Evolutionary conservation across 2,113 vertebrate genomes (phyloP).

Genomic region (Ptyas mucosa): DNA sequence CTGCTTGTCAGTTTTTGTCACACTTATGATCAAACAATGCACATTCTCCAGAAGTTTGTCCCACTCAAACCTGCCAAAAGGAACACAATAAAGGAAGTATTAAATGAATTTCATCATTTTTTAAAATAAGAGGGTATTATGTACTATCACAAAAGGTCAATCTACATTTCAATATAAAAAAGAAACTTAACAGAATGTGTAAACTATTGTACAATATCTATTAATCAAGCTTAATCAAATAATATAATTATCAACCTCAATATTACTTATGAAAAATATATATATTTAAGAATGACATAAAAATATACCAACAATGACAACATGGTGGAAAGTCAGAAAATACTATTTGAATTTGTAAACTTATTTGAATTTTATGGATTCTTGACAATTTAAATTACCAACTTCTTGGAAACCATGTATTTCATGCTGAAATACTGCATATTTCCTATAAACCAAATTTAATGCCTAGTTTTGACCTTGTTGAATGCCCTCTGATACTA

Average conservation of each 20-base stretch:
- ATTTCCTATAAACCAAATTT: too few species aligned
- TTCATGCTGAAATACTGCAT: not conserved
- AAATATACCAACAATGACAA: not conserved
- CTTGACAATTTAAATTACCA: not conserved
- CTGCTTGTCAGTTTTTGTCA: constrained; percentile 99
- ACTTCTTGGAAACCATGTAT: not conserved
- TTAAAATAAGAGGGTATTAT: not conserved
- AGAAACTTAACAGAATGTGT: not conserved
- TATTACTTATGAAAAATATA: not conserved
- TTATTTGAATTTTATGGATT: not conserved
- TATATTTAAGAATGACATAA: not conserved
- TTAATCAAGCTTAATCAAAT: not conserved
- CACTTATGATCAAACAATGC: constrained; percentile 99
- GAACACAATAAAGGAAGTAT: not conserved
- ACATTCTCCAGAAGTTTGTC: constrained; percentile 99
- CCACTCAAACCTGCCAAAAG: constrained; percentile 90
- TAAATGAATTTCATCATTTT: not conserved
- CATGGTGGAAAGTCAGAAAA: not conserved
- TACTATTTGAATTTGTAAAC: not conserved
- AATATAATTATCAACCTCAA: not conserved
- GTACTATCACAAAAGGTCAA: not conserved
- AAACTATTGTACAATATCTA: not conserved
- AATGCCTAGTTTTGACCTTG: not conserved
- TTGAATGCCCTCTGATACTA: not conserved
- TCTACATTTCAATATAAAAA: not conserved